phyloP scores from a whole-genome alignment of 1,140 invertebrate species.

The Thaumatotibia leucotreta region DNA sequence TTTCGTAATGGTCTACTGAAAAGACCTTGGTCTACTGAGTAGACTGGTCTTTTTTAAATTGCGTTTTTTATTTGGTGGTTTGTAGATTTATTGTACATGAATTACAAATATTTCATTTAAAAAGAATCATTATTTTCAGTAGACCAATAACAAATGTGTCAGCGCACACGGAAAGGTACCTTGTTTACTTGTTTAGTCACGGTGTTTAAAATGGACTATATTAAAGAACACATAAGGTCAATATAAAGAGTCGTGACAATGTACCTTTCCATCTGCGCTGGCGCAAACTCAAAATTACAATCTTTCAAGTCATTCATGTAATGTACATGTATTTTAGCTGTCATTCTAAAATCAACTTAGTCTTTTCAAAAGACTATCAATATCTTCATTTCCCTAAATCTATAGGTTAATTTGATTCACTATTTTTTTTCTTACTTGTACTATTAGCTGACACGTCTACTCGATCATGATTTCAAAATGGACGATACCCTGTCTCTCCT shows the following conservation, averaged over 20 bases:
- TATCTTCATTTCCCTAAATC: not conserved
- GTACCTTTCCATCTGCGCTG: too few relatives aligned
- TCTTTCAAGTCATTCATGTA: not conserved
- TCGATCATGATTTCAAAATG: constrained; percentile 94
- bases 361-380: not conserved
- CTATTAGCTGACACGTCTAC: constrained; percentile 70
- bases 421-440: constrained; percentile 11
- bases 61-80: not conserved
- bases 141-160: too few relatives aligned
- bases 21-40: constrained; percentile 26
- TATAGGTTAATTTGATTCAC: not conserved
- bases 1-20: constrained; percentile 23
- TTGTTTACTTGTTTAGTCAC: too few relatives aligned
- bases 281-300: not conserved
- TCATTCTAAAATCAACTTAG: not conserved
- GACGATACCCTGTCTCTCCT: constrained; percentile 88
- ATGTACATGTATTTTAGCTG: not conserved
- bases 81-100: not conserved
- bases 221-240: too few relatives aligned
- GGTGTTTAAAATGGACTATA: too few relatives aligned
- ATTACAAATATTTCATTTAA: not conserved
- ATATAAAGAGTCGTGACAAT: too few relatives aligned
- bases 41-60: constrained; percentile 17
- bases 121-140: not conserved
- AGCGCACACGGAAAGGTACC: too few relatives aligned